Evolutionary conservation across 1,140 invertebrate species (phyloP), one percentile per base, ranked within the genome.

Genomic region (Diploscapter pachys): DNA sequence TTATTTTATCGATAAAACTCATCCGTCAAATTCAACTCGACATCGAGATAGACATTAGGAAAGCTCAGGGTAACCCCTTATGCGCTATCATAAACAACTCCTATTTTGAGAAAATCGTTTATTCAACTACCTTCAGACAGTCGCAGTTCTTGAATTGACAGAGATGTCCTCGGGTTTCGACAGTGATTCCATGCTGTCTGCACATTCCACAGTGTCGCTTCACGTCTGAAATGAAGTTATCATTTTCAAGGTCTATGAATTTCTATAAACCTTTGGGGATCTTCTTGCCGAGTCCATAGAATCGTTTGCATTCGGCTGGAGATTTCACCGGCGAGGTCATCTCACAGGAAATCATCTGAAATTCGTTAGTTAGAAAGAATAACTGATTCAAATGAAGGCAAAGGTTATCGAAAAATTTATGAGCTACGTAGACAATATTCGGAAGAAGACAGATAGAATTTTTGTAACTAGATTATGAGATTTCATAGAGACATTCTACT

Each of bases 141-240:
- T 77, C 67, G 65, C 82, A 83, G 61, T 78, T 78, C 71, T 85
- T 83, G 65, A 76, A 83, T 49, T 73, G 54, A 65, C 82, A 83
- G 31, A 62, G 61, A 68, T 83, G 82, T 8, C 83, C 83, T 52
- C 82, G 76, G 3, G 82, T 83, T 76, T 85, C 78, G n/a, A 78
- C 66, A 13, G 83, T 64, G 51, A 85, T 71, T 6, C 81, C 81
- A 59, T 83, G 82, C 61, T 83, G 82, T 50, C 82, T 68, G 71
- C 82, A 83, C 68, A 83, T 83, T 57, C 82, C 82, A 79, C 82
- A 83, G 66, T 79, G 83, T 51, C 82, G 67, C 65, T 85, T 85
- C 6, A 83, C 82, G 73, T 85, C 82, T 85, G 65, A 6, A 78
- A 77, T 54, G 65, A 55, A 31, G 54, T 13, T 51, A 67, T 69